Evolutionary conservation across 2,797 vertebrate species (phyloP), one percentile per base, ranked within the genome.

Genomic region (Cygnus olor): DNA sequence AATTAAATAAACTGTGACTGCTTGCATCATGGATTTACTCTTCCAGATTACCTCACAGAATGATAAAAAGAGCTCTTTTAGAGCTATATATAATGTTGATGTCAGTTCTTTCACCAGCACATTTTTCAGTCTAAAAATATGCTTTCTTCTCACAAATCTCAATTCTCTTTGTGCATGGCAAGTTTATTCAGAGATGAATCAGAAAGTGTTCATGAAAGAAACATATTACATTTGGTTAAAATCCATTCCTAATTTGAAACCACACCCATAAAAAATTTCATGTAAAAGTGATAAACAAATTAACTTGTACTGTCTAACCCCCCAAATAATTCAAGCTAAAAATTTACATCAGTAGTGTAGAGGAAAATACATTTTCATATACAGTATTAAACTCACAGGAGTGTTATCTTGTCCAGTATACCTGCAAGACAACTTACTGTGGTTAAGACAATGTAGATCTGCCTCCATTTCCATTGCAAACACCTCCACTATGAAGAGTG

Each of bases 1-100:
- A 96, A 96, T 89, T 96, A 95, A 95, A 91, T 68, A 64, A 88
- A 83, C 18, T 81, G 18, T 54, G 95, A 87, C 40, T 85, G 28
- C 86, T 83, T 72, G 49, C 63, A 92, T 93, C 58, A 88, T 36
- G 86, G 81, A 57, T 28, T 92, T 80, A 82, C 19, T 84, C 54
- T 90, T 63, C 63, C 3, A 10, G 9, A 44, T 57, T 89, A 89
- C 72, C 89, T 96, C 66, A 95, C 24, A 88, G 83, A 44, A 38
- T 72, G 30, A 94, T 91, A 79, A 95, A 79, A 93, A 82, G 78
- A 64, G 20, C 20, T 63, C n/a, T 92, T 24, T 89, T 79, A 79
- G 47, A 56, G 45, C 38, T 22, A 5, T 2, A 60, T 68, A 69
- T 6, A 57, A 34, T 7, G 25, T 64, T 76, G 34, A 42, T 34